Percentiles rank a stretch among this genome's conserved stretches.
Evolutionary conservation across 2,113 vertebrate species (phyloP).

Genomic region (Ictalurus punctatus): DNA sequence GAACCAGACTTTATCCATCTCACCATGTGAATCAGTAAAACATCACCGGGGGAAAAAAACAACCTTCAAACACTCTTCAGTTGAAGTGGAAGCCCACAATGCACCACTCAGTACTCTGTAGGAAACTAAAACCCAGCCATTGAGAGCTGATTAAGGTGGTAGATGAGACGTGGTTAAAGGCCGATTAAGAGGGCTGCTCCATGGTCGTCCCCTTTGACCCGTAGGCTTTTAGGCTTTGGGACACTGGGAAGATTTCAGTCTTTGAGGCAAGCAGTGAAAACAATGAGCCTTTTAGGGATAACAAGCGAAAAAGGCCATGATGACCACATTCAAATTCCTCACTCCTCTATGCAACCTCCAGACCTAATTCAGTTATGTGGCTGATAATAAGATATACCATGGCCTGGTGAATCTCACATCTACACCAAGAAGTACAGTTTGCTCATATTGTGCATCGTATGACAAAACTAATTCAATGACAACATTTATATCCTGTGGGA

Average conservation of each 20-base stretch:
- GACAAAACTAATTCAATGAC: background rate
- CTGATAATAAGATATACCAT: background rate
- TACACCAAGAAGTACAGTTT: background rate
- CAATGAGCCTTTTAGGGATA: slow-evolving; percentile 39
- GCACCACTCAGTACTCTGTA: background rate
- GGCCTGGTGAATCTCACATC: background rate
- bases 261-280: slow-evolving; percentile 21
- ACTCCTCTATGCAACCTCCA: background rate
- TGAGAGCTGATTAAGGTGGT: slow-evolving; percentile 22
- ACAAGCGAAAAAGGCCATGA: slow-evolving; percentile 7
- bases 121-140: background rate
- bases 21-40: slow-evolving; percentile 11
- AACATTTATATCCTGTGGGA: background rate
- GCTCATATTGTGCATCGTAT: background rate
- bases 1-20: background rate
- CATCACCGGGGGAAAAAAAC: slow-evolving; percentile 9
- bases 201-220: background rate
- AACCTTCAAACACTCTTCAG: background rate
- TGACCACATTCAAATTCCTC: slow-evolving; percentile 10
- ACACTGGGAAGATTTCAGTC: background rate
- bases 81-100: slow-evolving; percentile 11
- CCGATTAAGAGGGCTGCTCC: background rate
- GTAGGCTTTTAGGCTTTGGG: background rate
- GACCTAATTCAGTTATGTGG: slow-evolving; percentile 13
- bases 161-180: background rate